Evolutionary conservation across 2,113 vertebrate genomes (phyloP).

Genomic region (Barbus barbus): DNA sequence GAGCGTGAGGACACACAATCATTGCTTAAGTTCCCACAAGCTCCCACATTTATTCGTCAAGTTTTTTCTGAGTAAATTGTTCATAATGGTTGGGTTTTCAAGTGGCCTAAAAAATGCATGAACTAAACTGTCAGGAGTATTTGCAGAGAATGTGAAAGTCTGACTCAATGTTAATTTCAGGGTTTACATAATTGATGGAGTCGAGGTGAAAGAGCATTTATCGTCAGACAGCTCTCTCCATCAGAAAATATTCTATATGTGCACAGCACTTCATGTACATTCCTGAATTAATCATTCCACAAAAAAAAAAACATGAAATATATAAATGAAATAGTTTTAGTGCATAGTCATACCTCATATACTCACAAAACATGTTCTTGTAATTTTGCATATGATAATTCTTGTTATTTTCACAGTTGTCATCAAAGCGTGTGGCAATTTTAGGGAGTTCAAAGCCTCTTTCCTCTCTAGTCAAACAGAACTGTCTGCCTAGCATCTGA

Average conservation of each 20-base stretch:
- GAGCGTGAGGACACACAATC: conserved; percentile 13
- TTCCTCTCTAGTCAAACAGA: conserved; percentile 28
- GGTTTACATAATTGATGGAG: conserved; percentile 57
- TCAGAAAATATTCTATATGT: not conserved
- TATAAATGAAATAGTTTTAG: not conserved
- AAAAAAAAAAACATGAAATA: not conserved
- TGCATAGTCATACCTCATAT: not conserved
- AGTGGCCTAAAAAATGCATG: conserved; percentile 42
- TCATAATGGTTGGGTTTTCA: conserved; percentile 4
- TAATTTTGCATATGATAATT: conserved; percentile 3
- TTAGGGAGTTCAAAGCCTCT: conserved; percentile 15
- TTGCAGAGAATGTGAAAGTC: conserved; percentile 36
- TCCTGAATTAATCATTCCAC: not conserved
- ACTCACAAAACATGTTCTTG: conserved; percentile 10
- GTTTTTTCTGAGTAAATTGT: conserved; percentile 31
- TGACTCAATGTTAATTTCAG: conserved; percentile 53
- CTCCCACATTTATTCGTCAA: conserved; percentile 24
- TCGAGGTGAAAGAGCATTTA: conserved; percentile 46
- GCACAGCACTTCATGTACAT: too few species aligned
- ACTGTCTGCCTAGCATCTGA: not conserved
- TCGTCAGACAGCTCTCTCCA: conserved; percentile 26
- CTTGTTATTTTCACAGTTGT: not conserved
- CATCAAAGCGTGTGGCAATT: conserved; percentile 24
- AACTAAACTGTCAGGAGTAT: conserved; percentile 43
- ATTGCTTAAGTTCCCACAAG: not conserved